phyloP scores from a whole-genome alignment of 2,797 vertebrate genomes.

The Hipposideros larvatus region DNA sequence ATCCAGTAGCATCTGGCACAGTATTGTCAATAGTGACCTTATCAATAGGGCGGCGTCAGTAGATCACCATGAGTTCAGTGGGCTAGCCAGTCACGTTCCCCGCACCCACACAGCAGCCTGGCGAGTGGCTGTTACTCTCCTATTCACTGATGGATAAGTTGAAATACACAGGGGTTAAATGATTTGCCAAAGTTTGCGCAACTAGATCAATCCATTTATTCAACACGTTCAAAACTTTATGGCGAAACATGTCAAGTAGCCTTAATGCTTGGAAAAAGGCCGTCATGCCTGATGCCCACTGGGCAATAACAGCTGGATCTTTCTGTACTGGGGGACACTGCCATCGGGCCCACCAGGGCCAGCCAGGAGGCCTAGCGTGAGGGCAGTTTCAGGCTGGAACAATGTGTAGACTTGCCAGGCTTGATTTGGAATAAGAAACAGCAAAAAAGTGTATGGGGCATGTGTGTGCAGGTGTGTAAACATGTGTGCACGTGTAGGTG shows the following conservation, averaged over 20 bases:
- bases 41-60: background rate
- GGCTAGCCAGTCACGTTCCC: rapidly evolving
- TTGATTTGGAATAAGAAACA: background rate
- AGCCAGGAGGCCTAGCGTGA: rapidly evolving
- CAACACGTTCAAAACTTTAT: background rate
- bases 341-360: rapidly evolving
- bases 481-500: background rate
- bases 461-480: too few relatives aligned
- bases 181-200: background rate
- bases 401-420: too few relatives aligned
- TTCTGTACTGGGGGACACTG: background rate
- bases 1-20: background rate
- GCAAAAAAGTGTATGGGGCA: background rate
- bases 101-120: rapidly evolving
- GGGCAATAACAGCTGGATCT: background rate
- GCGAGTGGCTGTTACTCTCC: rapidly evolving
- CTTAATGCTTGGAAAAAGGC: background rate
- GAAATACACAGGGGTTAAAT: background rate
- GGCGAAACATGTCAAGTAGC: background rate
- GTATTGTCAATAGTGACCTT: background rate
- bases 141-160: background rate
- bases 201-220: slow-evolving; percentile 13
- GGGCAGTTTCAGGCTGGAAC: rapidly evolving
- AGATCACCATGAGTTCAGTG: rapidly evolving
- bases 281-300: background rate